Evolutionary conservation across 2,797 vertebrate genomes (phyloP).

Genomic region (Phylloscopus collybita): DNA sequence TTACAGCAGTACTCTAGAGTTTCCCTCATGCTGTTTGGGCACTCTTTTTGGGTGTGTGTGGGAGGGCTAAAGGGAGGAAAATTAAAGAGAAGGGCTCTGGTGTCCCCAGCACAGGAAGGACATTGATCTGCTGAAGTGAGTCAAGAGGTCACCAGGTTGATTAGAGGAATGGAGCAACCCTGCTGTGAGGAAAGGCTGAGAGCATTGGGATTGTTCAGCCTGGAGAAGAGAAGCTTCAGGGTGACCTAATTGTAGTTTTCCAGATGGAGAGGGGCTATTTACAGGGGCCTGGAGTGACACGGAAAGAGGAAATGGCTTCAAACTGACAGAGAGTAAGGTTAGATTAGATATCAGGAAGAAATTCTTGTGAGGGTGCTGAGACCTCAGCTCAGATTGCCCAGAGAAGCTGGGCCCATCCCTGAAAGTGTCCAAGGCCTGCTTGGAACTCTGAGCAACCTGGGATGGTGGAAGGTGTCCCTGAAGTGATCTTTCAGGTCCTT

Average conservation of each 20-base stretch:
- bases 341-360: not conserved
- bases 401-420: not conserved
- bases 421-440: not conserved
- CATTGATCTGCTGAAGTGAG: not conserved
- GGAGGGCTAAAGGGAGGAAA: not conserved
- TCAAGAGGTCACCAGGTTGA: not conserved
- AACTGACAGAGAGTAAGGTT: not conserved
- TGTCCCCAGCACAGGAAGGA: rapidly evolving
- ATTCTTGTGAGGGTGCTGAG: not conserved
- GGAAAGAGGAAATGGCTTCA: not conserved
- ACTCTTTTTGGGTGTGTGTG: not conserved
- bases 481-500: not conserved
- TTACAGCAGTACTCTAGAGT: not conserved
- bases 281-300: not conserved
- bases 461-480: not conserved
- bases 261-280: not conserved
- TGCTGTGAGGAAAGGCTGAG: not conserved
- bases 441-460: not conserved
- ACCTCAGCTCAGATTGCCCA: not conserved
- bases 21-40: not conserved
- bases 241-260: not conserved
- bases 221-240: not conserved
- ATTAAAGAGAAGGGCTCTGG: not conserved
- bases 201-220: not conserved
- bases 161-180: not conserved